Conservation (phyloP, 2,113 vertebrate species). For the Aepyceros melampus region DNA sequence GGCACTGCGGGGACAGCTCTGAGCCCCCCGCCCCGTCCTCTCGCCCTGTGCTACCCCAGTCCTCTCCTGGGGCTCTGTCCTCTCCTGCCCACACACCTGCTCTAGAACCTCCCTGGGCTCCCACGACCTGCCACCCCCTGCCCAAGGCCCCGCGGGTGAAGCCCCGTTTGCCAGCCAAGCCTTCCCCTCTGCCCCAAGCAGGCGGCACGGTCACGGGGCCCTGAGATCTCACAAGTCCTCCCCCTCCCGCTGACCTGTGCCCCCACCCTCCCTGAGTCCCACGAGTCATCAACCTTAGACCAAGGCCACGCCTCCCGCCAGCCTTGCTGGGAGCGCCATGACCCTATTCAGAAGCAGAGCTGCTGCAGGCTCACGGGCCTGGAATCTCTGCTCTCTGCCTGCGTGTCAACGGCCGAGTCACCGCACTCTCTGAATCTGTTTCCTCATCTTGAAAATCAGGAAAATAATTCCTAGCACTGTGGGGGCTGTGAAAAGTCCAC, state of each 20-base stretch:
- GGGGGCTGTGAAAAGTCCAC: background rate
- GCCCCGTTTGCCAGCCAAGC: background rate
- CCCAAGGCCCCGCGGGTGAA: background rate
- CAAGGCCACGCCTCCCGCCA: rapidly evolving
- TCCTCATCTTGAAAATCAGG: background rate
- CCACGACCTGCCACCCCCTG: rapidly evolving
- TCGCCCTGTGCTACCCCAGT: rapidly evolving
- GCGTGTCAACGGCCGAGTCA: rapidly evolving
- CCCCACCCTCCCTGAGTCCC: background rate
- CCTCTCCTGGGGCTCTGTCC: background rate
- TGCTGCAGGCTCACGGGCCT: rapidly evolving
- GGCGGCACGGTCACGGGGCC: rapidly evolving
- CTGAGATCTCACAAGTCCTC: background rate
- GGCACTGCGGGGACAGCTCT: rapidly evolving
- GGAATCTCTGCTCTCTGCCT: background rate
- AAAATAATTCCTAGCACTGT: background rate
- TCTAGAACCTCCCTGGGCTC: background rate
- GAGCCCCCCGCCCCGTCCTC: background rate
- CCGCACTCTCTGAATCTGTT: background rate
- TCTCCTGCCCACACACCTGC: no score
- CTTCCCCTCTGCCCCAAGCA: no score
- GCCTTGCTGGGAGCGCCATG: background rate
- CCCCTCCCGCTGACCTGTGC: background rate
- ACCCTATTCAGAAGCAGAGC: background rate
- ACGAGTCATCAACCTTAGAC: rapidly evolving